Percentiles rank a stretch among this genome's conserved stretches.
Evolutionary conservation across 2,888 invertebrate species (phyloP).

Genomic region (Lordiphosa fenestrarum): DNA sequence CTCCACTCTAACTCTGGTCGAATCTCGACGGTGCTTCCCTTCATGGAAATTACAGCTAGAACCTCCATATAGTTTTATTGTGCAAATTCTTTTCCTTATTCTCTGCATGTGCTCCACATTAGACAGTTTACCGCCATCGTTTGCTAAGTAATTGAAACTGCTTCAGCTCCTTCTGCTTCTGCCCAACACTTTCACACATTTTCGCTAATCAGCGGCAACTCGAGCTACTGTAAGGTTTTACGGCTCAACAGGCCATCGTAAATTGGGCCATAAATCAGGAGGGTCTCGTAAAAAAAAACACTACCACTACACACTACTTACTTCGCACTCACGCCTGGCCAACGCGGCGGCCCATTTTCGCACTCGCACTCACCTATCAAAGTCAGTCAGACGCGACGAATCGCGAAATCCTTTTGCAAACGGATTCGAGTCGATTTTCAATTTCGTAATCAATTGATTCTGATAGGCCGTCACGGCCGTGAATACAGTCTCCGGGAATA

Average conservation of each 20-base stretch:
- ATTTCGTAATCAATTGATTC: conserved; percentile 98
- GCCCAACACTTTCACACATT: conserved; percentile 63
- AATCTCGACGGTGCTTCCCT: too few relatives aligned
- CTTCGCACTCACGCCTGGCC: not conserved
- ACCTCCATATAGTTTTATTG: too few relatives aligned
- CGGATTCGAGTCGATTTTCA: conserved; percentile 99
- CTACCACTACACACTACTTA: conserved; percentile 21
- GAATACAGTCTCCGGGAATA: conserved; percentile 98
- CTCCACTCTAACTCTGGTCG: too few relatives aligned
- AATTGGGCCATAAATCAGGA: conserved; percentile 65
- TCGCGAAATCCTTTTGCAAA: conserved; percentile 99
- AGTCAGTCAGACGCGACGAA: conserved; percentile 96
- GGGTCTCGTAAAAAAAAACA: conserved; percentile 48
- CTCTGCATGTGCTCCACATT: conserved; percentile 21
- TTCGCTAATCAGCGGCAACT: conserved; percentile 60
- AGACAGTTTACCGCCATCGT: not conserved
- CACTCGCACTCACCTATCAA: conserved; percentile 86
- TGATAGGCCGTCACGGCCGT: conserved; percentile 99
- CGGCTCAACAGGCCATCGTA: conserved; percentile 44
- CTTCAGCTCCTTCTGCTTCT: not conserved
- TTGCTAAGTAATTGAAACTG: conserved; percentile 31
- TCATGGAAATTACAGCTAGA: too few relatives aligned
- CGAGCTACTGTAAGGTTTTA: conserved; percentile 53
- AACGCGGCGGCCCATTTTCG: not conserved
- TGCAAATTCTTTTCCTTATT: conserved; percentile 4